Base-by-base conservation (phyloP, 53 echinoderm and acorn worm genomes). In the Mesocentrotus franciscanus region DNA sequence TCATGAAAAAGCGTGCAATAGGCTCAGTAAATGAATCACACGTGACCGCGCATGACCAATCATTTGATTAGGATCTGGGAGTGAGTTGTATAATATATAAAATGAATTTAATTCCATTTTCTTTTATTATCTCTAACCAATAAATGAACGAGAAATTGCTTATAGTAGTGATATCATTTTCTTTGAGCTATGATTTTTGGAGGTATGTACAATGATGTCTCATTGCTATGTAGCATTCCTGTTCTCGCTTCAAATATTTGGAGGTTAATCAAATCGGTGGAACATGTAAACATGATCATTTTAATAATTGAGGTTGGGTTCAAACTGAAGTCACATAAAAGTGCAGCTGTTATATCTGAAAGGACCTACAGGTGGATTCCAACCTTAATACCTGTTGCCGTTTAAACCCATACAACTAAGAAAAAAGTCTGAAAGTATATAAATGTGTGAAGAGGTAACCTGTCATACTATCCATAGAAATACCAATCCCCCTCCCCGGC, bases 401-500 rank as follows among this genome's bases (percentile, higher is more conserved):
- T 42, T 64, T 36, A 27, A 91, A 66, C 68, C 35, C 35, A 3
- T 91, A 9, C 13, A 32, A 24, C 91, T 29, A 91, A 20, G 18
- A 81, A 81, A 81, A 81, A 81, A 17, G 42, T 36, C 39, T 33
- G 62, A 30, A 72, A 30, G 10, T 29, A 1, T 14, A 39, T 8
- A 81, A 81, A 42, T 81, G 42, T 81, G 81, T 18, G 81, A 36
- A 81, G 81, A 42, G 20, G 36, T 64, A 66, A 91, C 91, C 91
- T 66, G 91, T 91, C 91, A 91, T 36, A 36, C 62, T 32, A 9
- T 18, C 91, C 34, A 64, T 57, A 91, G 35, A 91, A 91, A 91
- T 64, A 91, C 91, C 62, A 36, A 91, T 90, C 91, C 62, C 91
- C 66, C 91, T 91, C 62, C 42, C 58, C 9, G 8, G 62, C 83